Base-by-base conservation (phyloP, 2,797 vertebrate genomes). In the Cynopterus sphinx region DNA sequence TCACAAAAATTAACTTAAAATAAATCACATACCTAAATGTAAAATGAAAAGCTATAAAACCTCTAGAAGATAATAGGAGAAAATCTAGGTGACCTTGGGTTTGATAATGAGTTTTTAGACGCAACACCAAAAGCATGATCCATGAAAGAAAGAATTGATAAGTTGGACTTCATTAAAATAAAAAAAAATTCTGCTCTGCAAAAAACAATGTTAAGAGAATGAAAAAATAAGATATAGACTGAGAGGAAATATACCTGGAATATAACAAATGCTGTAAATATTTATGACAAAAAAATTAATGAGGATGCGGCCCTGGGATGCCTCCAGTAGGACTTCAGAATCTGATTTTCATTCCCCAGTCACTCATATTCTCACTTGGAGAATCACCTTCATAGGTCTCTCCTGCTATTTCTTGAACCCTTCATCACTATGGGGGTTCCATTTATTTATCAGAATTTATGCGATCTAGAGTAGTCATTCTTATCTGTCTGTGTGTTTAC, bases 1-100 rank as follows among this genome's bases (percentile, higher is more conserved):
- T 87, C 16, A 75, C 9, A 93, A 63, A 83, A 95, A 67, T 57
- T 82, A 74, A 83, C 65, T 79, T 43, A 75, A 81, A 70, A 70
- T 31, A 53, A 49, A 65, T 51, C 33, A 82, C 1, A 91, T 61
- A 74, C 36, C 39, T 68, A 78, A 79, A 75, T 71, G 46, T 71
- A 59, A 89, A 92, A 73, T 39, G 9, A 46, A 55, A 89, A 71
- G 33, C 28, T 43, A n/a, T 31, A 81, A 74, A 82, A 70, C 67
- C 92, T 85, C 17, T 94, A 59, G 61, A 89, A 63, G 22, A 5
- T 59, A 88, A 70, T 17, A 73, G 41, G 43, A 74, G 77, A 57
- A 74, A 91, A 70, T 36, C 36, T 49, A 87, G 61, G 26, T 94
- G 31, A 86, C 46, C 70, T 85, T 70, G 46, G 33, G 39, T 71